Conservation (phyloP, 2,888 invertebrate species). For the Caenorhabditis macrosperma region DNA sequence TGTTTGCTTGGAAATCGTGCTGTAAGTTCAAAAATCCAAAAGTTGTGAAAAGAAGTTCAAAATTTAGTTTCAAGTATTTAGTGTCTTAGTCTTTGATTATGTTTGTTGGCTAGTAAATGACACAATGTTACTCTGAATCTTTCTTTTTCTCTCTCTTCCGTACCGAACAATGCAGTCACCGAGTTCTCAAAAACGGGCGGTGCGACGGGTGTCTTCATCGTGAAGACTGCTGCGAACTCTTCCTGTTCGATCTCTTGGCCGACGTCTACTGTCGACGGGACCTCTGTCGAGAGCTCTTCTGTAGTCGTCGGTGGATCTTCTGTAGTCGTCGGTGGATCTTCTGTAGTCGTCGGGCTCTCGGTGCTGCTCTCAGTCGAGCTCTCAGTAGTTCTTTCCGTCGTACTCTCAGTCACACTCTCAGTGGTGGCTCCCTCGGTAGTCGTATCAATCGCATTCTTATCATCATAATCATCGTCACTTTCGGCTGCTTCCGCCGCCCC, state of each 20-base stretch:
- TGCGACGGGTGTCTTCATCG: conserved; percentile 30
- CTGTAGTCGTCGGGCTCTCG: conserved; percentile 8
- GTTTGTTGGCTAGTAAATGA: too few relatives aligned
- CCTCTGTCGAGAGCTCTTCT: background rate
- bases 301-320: background rate
- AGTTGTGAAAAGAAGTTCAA: background rate
- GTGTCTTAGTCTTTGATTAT: too few relatives aligned
- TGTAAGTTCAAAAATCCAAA: background rate
- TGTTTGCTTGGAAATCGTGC: background rate
- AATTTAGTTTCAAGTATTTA: too few relatives aligned
- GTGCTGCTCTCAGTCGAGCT: background rate
- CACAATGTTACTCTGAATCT: too few relatives aligned
- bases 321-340: background rate
- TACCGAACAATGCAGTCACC: conserved; percentile 36
- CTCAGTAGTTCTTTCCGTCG: conserved; percentile 7
- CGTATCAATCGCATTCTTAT: background rate
- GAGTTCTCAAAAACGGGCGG: conserved; percentile 45
- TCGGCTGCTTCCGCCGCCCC: background rate
- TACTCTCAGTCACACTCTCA: conserved; percentile 5
- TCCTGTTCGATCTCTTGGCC: conserved; percentile 29
- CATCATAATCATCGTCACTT: background rate
- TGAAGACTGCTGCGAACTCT: conserved; percentile 22
- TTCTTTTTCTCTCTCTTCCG: background rate
- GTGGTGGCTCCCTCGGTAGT: conserved; percentile 10
- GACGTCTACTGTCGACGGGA: background rate